These are phyloP conservation scores for Siniperca scherzeri DNA, from an alignment of 2,797 vertebrate species.

Conservation along the genomic window DNA sequence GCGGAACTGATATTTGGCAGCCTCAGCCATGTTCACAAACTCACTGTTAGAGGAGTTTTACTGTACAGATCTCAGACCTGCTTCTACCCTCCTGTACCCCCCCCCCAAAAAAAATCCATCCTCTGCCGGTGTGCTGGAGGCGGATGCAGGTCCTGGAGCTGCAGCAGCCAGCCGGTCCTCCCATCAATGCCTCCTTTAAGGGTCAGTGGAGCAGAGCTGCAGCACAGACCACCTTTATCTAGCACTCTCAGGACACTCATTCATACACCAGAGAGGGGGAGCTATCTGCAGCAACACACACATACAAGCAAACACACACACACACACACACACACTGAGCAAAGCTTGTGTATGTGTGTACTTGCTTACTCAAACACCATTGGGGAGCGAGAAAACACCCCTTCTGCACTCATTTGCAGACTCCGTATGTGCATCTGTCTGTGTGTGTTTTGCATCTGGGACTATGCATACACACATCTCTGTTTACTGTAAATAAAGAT, in stretches of 20 bases:
- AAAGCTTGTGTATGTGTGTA: conserved; percentile 61
- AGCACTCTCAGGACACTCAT: conserved; percentile 82
- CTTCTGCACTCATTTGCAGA: conserved; percentile 67
- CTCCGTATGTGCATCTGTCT: conserved; percentile 58
- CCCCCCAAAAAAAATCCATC: conserved; percentile 18
- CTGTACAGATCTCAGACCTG: conserved; percentile 27
- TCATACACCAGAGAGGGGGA: conserved; percentile 79
- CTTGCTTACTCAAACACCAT: conserved; percentile 74
- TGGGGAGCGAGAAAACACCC: conserved; percentile 78
- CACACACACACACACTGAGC: conserved; percentile 60
- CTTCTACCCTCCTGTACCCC: not conserved
- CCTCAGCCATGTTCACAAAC: conserved; percentile 31
- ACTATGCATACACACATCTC: conserved; percentile 54
- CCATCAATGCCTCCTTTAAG: conserved; percentile 87
- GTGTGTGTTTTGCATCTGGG: conserved; percentile 64
- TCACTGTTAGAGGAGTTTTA: conserved; percentile 22
- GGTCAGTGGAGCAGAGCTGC: conserved; percentile 75
- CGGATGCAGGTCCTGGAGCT: conserved; percentile 40
- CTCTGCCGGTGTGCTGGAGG: conserved; percentile 33
- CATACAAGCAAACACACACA: conserved; percentile 39
- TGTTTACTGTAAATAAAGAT: conserved; percentile 76
- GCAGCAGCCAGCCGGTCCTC: conserved; percentile 50
- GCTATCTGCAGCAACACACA: conserved; percentile 69
- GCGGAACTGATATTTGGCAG: conserved; percentile 53
- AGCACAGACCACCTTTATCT: conserved; percentile 88